These are phyloP conservation scores for Hirtodrosophila histrioides DNA, from an alignment of 2,888 invertebrate genomes.

Conservation along the genomic window DNA sequence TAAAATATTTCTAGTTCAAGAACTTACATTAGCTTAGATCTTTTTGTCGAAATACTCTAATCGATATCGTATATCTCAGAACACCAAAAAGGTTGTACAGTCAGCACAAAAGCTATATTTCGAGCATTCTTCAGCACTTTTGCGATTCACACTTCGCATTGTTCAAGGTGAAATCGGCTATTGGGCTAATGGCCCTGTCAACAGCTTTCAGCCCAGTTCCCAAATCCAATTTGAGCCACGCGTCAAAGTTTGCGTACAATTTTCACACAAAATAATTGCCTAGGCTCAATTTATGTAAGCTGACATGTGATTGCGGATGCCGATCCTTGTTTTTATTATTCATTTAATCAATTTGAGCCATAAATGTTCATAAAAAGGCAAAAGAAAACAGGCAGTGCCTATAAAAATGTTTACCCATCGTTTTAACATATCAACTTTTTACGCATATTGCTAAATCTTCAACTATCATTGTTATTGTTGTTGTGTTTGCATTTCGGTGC, in stretches of 20 bases:
- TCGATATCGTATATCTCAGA: background rate
- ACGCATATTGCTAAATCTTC: conserved; percentile 51
- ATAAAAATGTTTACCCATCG: conserved; percentile 56
- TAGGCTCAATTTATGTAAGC: conserved; percentile 39
- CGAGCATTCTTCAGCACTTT: background rate
- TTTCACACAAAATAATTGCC: conserved; percentile 51
- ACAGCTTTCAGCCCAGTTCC: conserved; percentile 14
- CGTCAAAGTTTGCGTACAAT: conserved; percentile 60
- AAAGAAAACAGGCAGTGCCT: conserved; percentile 38
- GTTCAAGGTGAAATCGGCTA: conserved; percentile 50
- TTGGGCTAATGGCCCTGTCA: conserved; percentile 44
- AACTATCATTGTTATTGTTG: conserved; percentile 26
- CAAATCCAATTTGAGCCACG: conserved; percentile 47
- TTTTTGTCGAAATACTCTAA: background rate
- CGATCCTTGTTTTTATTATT: conserved; percentile 34
- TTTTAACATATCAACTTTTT: conserved; percentile 50
- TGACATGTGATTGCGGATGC: conserved; percentile 53
- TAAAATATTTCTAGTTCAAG: no score
- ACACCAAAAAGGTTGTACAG: conserved; percentile 38
- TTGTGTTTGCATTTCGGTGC: conserved; percentile 20
- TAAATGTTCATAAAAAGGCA: conserved; percentile 55
- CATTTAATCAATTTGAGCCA: conserved; percentile 57
- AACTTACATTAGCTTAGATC: no score
- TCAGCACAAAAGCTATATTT: conserved; percentile 15
- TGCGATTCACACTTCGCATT: conserved; percentile 27